These are phyloP conservation scores for Sweltsa coloradensis DNA, from an alignment of 1,140 invertebrate genomes.

Conservation along the genomic window DNA sequence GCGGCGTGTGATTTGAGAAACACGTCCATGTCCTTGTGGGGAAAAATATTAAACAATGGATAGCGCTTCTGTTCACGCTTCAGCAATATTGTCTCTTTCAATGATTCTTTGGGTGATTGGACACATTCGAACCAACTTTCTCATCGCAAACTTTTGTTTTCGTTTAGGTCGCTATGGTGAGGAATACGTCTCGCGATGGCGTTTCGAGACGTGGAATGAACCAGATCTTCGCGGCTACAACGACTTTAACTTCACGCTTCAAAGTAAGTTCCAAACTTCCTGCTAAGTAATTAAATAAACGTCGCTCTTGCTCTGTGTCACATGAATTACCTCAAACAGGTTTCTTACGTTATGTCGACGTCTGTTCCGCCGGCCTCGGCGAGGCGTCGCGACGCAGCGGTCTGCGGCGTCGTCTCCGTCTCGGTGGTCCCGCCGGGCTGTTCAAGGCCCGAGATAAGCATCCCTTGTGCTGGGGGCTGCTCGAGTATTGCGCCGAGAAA, in stretches of 20 bases:
- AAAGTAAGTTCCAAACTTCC: conserved; percentile 23
- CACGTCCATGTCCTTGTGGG: too few species aligned
- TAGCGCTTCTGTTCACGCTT: too few species aligned
- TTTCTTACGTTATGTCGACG: background rate
- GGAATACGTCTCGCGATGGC: conserved; percentile 29
- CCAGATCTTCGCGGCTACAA: conserved; percentile 35
- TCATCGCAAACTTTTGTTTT: background rate
- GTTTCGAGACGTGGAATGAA: conserved; percentile 39
- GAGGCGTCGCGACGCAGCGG: background rate
- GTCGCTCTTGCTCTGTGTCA: conserved; percentile 21
- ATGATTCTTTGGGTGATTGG: too few species aligned
- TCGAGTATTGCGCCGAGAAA: conserved; percentile 28
- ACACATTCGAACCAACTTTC: too few species aligned
- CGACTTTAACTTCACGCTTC: conserved; percentile 31
- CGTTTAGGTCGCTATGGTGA: conserved; percentile 28
- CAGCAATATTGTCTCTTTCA: too few species aligned
- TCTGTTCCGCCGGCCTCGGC: background rate
- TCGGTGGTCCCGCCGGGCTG: conserved; percentile 35
- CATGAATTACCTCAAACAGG: conserved; percentile 21
- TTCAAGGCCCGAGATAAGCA: conserved; percentile 29
- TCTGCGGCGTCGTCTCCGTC: conserved; percentile 10
- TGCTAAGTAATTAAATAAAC: too few species aligned
- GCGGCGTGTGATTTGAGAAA: too few species aligned
- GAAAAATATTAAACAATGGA: too few species aligned
- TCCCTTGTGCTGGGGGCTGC: conserved; percentile 33